These are phyloP conservation scores for Chinchilla lanigera DNA, from an alignment of 2,113 vertebrate genomes.

Conservation along the genomic window DNA sequence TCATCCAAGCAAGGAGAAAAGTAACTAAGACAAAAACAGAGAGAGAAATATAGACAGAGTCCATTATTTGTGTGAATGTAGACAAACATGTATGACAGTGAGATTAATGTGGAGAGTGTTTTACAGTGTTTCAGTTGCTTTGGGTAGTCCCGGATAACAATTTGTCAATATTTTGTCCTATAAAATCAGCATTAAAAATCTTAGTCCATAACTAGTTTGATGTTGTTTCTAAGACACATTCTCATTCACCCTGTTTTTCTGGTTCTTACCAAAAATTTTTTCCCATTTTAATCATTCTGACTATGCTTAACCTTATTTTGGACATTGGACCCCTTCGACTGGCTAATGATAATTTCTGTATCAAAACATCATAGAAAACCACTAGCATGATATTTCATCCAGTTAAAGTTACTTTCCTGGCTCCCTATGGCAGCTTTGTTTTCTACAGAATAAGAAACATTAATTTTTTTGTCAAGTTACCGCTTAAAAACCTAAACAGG, in stretches of 20 bases:
- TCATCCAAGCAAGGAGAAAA: background rate
- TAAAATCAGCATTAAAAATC: background rate
- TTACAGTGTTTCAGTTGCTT: background rate
- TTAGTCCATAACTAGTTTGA: background rate
- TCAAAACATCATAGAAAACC: slow-evolving; percentile 25
- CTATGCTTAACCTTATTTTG: background rate
- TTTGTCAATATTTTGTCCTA: background rate
- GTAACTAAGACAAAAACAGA: background rate
- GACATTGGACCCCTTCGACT: background rate
- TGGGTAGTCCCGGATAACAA: background rate
- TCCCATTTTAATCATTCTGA: background rate
- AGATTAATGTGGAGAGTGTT: background rate
- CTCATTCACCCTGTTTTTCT: background rate
- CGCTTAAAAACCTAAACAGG: slow-evolving; percentile 68
- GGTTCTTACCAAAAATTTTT: background rate
- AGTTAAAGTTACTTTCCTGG: slow-evolving; percentile 18
- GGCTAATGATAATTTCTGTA: background rate
- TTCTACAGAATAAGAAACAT: slow-evolving; percentile 57
- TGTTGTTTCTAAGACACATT: background rate
- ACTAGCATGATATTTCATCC: slow-evolving; percentile 7
- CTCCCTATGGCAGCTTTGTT: slow-evolving; percentile 42
- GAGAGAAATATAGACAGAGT: background rate
- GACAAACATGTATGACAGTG: background rate
- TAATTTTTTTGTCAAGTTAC: slow-evolving; percentile 52
- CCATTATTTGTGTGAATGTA: background rate